Percentiles rank a stretch among this genome's conserved stretches.
Conservation (phyloP, 2,888 invertebrate species). For the Diarsia brunnea region DNA sequence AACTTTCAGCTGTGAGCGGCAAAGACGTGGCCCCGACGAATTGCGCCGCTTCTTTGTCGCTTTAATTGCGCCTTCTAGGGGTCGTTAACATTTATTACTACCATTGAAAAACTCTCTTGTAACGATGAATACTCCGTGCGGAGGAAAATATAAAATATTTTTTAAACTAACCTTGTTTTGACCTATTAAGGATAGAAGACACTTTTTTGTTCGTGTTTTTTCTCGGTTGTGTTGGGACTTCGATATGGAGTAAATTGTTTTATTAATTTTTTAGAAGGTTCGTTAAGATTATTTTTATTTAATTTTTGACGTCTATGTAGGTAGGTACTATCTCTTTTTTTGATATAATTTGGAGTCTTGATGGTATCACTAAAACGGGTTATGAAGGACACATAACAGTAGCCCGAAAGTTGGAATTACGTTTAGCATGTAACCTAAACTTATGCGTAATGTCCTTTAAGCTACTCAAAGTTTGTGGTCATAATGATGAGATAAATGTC, state of each 20-base stretch:
- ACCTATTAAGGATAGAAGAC: constrained; percentile 36
- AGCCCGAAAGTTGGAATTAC: constrained; percentile 24
- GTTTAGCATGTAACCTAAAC: neutral
- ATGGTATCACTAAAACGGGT: constrained; percentile 6
- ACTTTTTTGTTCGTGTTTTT: constrained; percentile 30
- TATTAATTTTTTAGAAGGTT: neutral
- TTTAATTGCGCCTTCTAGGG: constrained; percentile 79
- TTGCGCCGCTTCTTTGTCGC: constrained; percentile 74
- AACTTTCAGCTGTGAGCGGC: constrained; percentile 76
- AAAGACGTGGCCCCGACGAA: constrained; percentile 77
- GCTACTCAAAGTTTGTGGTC: constrained; percentile 11
- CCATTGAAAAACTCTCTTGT: constrained; percentile 74
- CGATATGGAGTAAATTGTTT: constrained; percentile 17
- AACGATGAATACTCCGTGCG: constrained; percentile 69
- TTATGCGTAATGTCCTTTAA: constrained; percentile 12
- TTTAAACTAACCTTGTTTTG: constrained; percentile 46
- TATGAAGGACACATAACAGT: neutral
- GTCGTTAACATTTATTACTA: constrained; percentile 83
- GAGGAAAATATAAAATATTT: constrained; percentile 46
- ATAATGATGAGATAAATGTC: constrained; percentile 14
- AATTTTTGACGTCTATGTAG: neutral
- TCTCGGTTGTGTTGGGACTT: constrained; percentile 26
- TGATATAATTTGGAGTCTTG: neutral
- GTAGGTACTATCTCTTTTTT: neutral
- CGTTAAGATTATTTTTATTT: neutral